These are phyloP conservation scores for Takifugu ocellatus DNA, from an alignment of 2,797 vertebrate species.

Conservation along the genomic window DNA sequence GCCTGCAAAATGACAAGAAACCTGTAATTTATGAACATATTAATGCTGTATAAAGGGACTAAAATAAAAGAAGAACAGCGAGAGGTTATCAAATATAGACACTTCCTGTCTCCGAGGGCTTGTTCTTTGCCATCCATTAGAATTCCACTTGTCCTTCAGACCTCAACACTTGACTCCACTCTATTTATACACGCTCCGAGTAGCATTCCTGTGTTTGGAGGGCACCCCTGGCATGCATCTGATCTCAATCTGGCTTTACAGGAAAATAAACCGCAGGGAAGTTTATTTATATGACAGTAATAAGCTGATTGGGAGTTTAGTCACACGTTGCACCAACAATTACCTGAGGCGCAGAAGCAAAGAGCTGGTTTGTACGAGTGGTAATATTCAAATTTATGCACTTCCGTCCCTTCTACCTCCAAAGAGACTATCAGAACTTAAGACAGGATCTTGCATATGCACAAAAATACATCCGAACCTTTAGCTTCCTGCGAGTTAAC, in stretches of 20 bases:
- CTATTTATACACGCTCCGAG: conserved; percentile 55
- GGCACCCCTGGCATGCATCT: conserved; percentile 37
- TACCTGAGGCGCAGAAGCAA: neutral
- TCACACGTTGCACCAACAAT: neutral
- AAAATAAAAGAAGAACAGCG: conserved; percentile 4
- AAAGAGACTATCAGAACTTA: too few species aligned
- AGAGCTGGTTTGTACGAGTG: neutral
- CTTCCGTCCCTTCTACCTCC: too few species aligned
- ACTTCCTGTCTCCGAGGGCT: conserved; percentile 30
- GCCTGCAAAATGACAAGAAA: neutral
- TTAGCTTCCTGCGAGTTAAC: too few species aligned
- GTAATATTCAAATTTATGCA: too few species aligned
- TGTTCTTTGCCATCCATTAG: conserved; percentile 63
- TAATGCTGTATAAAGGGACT: neutral
- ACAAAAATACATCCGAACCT: neutral
- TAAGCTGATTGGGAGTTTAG: conserved; percentile 12
- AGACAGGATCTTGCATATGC: neutral
- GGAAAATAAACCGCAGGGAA: conserved; percentile 9
- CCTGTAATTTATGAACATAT: conserved; percentile 1
- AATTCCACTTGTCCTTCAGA: conserved; percentile 55
- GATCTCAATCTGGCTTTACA: conserved; percentile 25
- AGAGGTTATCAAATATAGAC: conserved; percentile 31
- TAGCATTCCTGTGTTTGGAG: conserved; percentile 7
- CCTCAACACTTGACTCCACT: conserved; percentile 41
- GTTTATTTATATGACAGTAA: conserved; percentile 23